phyloP scores from a whole-genome alignment of 2,797 vertebrate species.

The Lophotriccus pileatus region DNA sequence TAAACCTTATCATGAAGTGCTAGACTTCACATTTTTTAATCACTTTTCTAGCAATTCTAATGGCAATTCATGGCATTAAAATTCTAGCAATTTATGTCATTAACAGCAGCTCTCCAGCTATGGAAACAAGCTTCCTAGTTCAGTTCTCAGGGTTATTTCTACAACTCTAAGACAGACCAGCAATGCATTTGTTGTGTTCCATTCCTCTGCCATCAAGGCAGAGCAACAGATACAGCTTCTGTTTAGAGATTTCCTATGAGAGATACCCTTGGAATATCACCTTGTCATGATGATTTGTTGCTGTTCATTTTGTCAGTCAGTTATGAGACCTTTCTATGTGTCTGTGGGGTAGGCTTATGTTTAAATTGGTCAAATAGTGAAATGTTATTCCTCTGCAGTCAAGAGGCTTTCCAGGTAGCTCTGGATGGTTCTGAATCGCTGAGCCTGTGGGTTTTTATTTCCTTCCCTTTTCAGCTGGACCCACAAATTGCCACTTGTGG shows the following conservation, averaged over 20 bases:
- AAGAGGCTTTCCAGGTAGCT: background rate
- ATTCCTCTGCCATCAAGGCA: background rate
- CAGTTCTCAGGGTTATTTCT: background rate
- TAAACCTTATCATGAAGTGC: background rate
- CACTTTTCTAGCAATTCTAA: background rate
- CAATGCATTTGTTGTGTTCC: accelerated
- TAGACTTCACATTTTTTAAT: background rate
- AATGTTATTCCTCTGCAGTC: background rate
- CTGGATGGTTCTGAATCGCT: background rate
- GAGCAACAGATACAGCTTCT: background rate
- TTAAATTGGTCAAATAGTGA: background rate
- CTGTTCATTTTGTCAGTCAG: background rate
- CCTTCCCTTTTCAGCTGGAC: background rate
- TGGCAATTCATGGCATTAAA: background rate
- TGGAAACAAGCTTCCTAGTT: background rate
- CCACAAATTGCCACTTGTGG: background rate
- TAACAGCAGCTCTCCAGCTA: background rate
- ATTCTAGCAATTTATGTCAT: background rate
- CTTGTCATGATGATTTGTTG: background rate
- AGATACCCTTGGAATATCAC: background rate
- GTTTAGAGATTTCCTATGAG: background rate
- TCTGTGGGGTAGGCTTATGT: background rate
- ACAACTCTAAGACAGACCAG: background rate
- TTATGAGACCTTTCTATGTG: background rate
- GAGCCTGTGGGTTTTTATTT: background rate